phyloP scores from a whole-genome alignment of 2,888 invertebrate species.

The Agrochola macilenta region DNA sequence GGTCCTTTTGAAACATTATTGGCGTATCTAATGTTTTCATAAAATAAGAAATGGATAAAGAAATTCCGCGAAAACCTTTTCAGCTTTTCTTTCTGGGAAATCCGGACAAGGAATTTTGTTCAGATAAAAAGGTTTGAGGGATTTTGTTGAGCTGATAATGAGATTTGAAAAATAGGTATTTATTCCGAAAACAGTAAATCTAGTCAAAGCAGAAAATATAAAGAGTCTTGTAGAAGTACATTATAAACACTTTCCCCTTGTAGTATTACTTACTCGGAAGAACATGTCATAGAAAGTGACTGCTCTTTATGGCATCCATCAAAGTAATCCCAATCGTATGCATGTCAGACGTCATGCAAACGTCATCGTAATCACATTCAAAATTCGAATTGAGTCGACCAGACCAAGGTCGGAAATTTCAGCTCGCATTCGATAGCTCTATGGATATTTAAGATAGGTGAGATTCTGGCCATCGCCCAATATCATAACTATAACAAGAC shows the following conservation, averaged over 20 bases:
- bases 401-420: constrained; percentile 54
- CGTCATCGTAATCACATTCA: constrained; percentile 20
- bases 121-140: not conserved
- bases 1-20: constrained; percentile 2
- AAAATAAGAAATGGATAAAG: constrained; percentile 10
- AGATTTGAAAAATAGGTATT: not conserved
- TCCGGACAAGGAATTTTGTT: not conserved
- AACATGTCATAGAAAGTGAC: not conserved
- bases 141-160: constrained; percentile 12
- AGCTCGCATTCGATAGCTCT: constrained; percentile 44
- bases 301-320: constrained; percentile 2
- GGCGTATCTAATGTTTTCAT: constrained; percentile 1
- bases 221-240: not conserved
- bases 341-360: constrained; percentile 5
- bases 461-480: constrained; percentile 54
- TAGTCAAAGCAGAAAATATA: not conserved
- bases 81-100: not conserved
- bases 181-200: not conserved
- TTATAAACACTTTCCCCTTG: not conserved
- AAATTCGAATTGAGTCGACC: constrained; percentile 29
- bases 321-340: constrained; percentile 7
- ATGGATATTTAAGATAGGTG: constrained; percentile 40
- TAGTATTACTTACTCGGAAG: not conserved
- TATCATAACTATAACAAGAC: constrained; percentile 45
- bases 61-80: not conserved